Conservation (phyloP, 92 coral and sea anemone genomes). For the Plumapathes pennacea region DNA sequence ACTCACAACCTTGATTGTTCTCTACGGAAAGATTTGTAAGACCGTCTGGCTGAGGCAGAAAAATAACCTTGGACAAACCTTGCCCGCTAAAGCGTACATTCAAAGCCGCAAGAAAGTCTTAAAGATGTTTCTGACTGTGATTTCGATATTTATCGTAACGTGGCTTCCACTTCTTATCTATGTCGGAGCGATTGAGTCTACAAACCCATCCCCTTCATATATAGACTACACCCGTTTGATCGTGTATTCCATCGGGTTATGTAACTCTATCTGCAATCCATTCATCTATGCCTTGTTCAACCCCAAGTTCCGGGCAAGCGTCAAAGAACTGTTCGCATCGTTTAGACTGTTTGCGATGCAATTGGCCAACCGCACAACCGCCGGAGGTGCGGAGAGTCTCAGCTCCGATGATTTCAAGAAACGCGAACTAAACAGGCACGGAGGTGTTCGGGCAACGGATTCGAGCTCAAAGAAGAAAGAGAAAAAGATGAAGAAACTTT, state of each 20-base stretch:
- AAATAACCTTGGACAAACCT: slow-evolving; percentile 33
- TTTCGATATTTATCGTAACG: slow-evolving; percentile 66
- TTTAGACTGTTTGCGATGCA: too few relatives aligned
- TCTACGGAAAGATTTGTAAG: slow-evolving; percentile 66
- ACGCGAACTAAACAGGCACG: too few relatives aligned
- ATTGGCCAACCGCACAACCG: too few relatives aligned
- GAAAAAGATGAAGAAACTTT: too few relatives aligned
- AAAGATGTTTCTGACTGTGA: slow-evolving; percentile 82
- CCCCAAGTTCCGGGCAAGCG: slow-evolving; percentile 72
- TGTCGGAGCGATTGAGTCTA: slow-evolving; percentile 61
- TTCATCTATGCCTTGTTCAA: slow-evolving; percentile 78
- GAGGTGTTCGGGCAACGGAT: too few relatives aligned
- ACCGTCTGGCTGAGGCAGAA: slow-evolving; percentile 60
- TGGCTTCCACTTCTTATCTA: slow-evolving; percentile 78
- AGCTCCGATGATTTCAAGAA: too few relatives aligned
- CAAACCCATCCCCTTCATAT: slow-evolving; percentile 20
- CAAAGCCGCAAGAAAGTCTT: slow-evolving; percentile 75
- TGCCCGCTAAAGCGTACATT: slow-evolving; percentile 44
- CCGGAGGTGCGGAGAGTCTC: too few relatives aligned
- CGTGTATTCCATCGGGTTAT: slow-evolving; percentile 65
- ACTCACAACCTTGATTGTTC: slow-evolving; percentile 45
- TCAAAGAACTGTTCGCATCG: slow-evolving; percentile 57
- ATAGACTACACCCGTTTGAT: slow-evolving; percentile 59
- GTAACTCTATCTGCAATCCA: slow-evolving; percentile 73
- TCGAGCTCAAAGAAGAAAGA: too few relatives aligned